phyloP scores from a whole-genome alignment of 2,888 invertebrate genomes.

The Hyles lineata region DNA sequence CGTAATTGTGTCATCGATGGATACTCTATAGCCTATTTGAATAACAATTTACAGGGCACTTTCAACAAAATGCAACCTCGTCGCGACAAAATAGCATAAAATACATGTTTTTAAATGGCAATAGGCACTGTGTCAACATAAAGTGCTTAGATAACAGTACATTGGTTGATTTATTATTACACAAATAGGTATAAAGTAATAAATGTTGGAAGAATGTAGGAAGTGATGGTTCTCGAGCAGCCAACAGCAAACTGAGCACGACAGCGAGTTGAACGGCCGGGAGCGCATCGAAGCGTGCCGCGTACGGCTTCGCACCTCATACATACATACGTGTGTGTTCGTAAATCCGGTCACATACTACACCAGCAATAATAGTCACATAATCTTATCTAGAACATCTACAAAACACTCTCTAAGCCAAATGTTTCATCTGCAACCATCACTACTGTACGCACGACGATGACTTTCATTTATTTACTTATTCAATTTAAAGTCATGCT shows the following conservation, averaged over 20 bases:
- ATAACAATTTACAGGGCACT: no score
- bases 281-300: constrained; percentile 70
- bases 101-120: no score
- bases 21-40: no score
- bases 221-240: constrained; percentile 73
- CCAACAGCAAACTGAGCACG: constrained; percentile 68
- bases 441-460: constrained; percentile 21
- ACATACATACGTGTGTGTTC: constrained; percentile 40
- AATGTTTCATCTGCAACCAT: background rate
- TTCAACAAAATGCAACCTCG: no score
- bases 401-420: background rate
- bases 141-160: background rate
- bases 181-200: background rate
- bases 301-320: constrained; percentile 45
- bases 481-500: constrained; percentile 43
- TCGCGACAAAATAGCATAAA: no score
- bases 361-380: background rate
- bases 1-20: no score
- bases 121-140: no score
- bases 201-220: constrained; percentile 61
- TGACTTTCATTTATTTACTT: constrained; percentile 41
- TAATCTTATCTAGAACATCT: background rate
- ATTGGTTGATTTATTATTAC: background rate
- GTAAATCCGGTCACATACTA: constrained; percentile 26
- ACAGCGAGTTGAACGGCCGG: constrained; percentile 78